These are phyloP conservation scores for Cnemophilus loriae DNA, from an alignment of 2,113 vertebrate genomes.

Conservation along the genomic window DNA sequence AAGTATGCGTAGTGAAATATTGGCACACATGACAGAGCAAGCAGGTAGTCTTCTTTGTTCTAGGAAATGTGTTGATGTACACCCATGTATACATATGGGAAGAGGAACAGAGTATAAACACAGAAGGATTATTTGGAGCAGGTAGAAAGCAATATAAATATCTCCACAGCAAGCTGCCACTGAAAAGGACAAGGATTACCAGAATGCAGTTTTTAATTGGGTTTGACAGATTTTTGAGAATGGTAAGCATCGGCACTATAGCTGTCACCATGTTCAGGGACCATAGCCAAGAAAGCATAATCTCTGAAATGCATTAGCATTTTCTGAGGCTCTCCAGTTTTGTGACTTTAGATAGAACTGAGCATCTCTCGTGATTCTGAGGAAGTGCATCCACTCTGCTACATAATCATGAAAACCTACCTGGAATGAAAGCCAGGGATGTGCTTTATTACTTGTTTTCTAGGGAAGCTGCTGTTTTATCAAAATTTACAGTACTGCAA, in stretches of 20 bases:
- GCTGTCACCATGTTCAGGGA: background rate
- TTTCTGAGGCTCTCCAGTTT: background rate
- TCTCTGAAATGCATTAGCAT: background rate
- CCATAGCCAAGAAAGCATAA: background rate
- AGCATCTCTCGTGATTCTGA: background rate
- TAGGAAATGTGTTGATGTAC: background rate
- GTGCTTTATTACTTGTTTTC: background rate
- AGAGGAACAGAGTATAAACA: background rate
- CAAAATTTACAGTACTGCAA: background rate
- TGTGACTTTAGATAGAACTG: background rate
- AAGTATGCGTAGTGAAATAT: background rate
- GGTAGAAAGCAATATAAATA: background rate
- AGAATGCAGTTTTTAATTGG: background rate
- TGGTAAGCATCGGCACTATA: background rate
- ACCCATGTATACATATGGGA: background rate
- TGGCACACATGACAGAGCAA: background rate
- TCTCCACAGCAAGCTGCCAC: background rate
- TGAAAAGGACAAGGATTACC: background rate
- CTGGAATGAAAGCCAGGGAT: background rate
- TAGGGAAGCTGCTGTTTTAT: background rate
- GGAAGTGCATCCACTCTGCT: background rate
- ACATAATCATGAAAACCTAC: background rate
- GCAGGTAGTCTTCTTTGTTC: background rate
- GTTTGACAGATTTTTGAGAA: conserved; percentile 20
- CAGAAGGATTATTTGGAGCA: background rate